Conservation (phyloP, 2,797 vertebrate genomes). For the Alosa sapidissima region DNA sequence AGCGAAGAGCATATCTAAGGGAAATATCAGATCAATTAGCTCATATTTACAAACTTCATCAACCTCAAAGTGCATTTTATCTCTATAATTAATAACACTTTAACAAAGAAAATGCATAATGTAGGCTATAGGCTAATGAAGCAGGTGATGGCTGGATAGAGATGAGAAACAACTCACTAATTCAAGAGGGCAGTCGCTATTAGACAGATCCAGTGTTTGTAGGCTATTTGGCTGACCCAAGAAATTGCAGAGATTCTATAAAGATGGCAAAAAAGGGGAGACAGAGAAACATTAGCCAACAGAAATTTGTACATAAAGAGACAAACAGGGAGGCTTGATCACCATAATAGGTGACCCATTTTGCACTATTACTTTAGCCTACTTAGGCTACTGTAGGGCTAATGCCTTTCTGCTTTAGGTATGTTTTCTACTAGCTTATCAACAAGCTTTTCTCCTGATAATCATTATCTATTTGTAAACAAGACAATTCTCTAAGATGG, state of each 20-base stretch:
- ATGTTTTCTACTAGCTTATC: neutral
- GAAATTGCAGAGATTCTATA: constrained; percentile 88
- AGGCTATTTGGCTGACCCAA: constrained; percentile 87
- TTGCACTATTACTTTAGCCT: neutral
- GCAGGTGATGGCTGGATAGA: neutral
- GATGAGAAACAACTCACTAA: constrained; percentile 72
- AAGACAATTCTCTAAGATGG: neutral
- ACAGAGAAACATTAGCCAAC: neutral
- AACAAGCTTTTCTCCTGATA: neutral
- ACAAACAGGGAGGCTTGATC: neutral
- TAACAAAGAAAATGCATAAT: neutral
- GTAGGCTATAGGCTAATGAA: neutral
- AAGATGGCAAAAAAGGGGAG: neutral
- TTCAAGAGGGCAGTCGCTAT: constrained; percentile 89
- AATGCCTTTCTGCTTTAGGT: too few relatives aligned
- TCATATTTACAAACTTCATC: neutral
- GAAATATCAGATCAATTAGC: constrained; percentile 17
- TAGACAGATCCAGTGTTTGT: constrained; percentile 87
- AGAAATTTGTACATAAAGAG: too few relatives aligned
- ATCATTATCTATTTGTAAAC: neutral
- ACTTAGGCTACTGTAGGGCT: too few relatives aligned
- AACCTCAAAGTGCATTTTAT: too few relatives aligned
- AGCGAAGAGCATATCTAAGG: constrained; percentile 86
- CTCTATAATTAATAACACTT: neutral
- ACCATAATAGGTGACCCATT: neutral